Evolutionary conservation across 64 coral and sea anemone species (phyloP), one percentile per base, ranked within the genome.

Genomic region (Stylophora pistillata): DNA sequence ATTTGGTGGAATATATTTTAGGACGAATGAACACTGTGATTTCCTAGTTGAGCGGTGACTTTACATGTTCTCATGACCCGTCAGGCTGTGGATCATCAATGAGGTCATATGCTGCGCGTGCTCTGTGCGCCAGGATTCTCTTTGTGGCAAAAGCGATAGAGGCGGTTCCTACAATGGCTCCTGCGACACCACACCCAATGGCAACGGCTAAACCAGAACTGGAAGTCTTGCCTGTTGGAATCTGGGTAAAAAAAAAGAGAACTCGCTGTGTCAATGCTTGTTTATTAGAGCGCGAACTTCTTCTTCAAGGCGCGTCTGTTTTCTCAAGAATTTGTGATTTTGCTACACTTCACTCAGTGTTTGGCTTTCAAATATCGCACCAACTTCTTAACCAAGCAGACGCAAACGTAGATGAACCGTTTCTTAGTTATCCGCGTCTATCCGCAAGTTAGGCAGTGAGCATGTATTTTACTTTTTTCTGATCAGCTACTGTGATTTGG

Each of bases 71-170:
- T 88, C 88, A 94, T 61, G 89, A 86, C 41, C 86, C 89, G 55
- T 95, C 93, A 30, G 93, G 92, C 77, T 95, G 89, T 73, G 96
- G 93, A 55, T 95, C 92, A 52, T 86, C 84, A 55, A 92, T 21
- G 56, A 91, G 80, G 63, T 98, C 95, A 81, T 86, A 94, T 20
- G 86, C 95, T 72, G 87, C 89, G 65, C 94, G 90, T 52, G 90
- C 94, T 57, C 93, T 88, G 53, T 99, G 94, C 16, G 97, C 97
- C 21, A 99, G 57, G 55, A 95, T 93, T 71, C 93, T 82, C 81
- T 99, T 99, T 17, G 94, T 99, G 37, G 94, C 90, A 72, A 99
- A 99, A 53, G 97, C 97, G 71, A 99, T 95, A 0, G 97, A 95
- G 12, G 97, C 97, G 20, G 97, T 95, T 13, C 97, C 97, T 1